These are phyloP conservation scores for Platypus cylindrus DNA, from an alignment of 2,888 invertebrate genomes.

Conservation along the genomic window DNA sequence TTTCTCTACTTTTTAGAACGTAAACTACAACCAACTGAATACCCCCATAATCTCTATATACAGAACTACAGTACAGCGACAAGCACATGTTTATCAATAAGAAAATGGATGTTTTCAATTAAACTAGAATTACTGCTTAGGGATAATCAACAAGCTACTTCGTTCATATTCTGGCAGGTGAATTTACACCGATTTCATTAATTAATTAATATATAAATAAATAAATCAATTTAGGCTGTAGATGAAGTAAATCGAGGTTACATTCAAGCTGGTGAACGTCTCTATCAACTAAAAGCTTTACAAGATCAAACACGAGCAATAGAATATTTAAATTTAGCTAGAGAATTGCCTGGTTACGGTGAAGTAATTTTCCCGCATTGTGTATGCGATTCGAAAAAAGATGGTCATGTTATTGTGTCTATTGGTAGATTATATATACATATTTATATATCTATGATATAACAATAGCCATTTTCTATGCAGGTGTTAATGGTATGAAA, in stretches of 20 bases:
- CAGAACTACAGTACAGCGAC: conserved; percentile 98
- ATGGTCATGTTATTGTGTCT: conserved; percentile 57
- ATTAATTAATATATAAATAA: too few relatives aligned
- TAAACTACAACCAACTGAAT: conserved; percentile 84
- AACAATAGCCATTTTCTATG: background rate
- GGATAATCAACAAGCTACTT: conserved; percentile 57
- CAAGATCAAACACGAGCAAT: conserved; percentile 79
- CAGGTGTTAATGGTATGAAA: conserved; percentile 46
- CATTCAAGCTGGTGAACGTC: conserved; percentile 76
- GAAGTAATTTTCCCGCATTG: conserved; percentile 91
- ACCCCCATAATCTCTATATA: conserved; percentile 95
- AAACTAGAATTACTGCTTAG: conserved; percentile 53
- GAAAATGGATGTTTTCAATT: conserved; percentile 77
- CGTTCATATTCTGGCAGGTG: conserved; percentile 81
- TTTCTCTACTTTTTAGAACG: conserved; percentile 50
- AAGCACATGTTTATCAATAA: conserved; percentile 80
- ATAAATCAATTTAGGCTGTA: conserved; percentile 72
- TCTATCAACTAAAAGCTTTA: conserved; percentile 92
- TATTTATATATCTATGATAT: too few relatives aligned
- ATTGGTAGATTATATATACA: conserved; percentile 49
- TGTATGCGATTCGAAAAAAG: conserved; percentile 79
- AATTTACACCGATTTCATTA: too few relatives aligned
- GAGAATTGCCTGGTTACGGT: conserved; percentile 84
- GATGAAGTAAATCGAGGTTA: conserved; percentile 92
- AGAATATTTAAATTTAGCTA: conserved; percentile 76